These are phyloP conservation scores for Sarcophaga rosellei DNA, from an alignment of 2,888 invertebrate species.

Conservation along the genomic window DNA sequence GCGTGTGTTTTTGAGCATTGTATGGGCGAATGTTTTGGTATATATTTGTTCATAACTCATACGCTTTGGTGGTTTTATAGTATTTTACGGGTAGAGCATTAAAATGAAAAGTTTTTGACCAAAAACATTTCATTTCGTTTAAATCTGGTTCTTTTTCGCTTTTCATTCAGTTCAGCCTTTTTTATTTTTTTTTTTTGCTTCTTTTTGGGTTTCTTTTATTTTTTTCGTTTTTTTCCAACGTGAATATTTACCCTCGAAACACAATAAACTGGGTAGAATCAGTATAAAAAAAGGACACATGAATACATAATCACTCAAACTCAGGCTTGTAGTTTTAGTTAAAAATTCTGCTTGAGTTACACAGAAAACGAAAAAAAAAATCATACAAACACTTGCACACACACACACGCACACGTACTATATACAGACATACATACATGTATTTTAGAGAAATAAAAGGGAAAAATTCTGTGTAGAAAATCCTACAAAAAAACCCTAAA, in stretches of 20 bases:
- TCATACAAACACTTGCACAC: not conserved
- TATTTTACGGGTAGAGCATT: conserved; percentile 53
- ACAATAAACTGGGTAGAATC: conserved; percentile 19
- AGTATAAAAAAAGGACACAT: conserved; percentile 29
- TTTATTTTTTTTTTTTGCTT: not conserved
- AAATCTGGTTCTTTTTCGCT: not conserved
- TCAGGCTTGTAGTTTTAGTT: conserved; percentile 34
- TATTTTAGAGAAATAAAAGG: not conserved
- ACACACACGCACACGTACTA: conserved; percentile 1
- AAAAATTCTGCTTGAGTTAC: conserved; percentile 40
- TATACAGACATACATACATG: no score
- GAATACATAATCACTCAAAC: conserved; percentile 38
- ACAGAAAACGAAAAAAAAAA: conserved; percentile 27
- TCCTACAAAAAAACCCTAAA: conserved; percentile 5
- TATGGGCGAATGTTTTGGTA: not conserved
- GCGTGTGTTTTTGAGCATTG: not conserved
- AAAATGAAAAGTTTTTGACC: conserved; percentile 61
- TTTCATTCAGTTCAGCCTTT: not conserved
- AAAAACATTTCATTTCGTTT: conserved; percentile 39
- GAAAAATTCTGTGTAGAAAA: not conserved
- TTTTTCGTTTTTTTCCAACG: conserved; percentile 2
- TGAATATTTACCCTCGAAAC: conserved; percentile 49
- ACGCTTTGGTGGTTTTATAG: conserved; percentile 57
- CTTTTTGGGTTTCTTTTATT: conserved; percentile 10
- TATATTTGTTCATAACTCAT: conserved; percentile 56